Conservation (phyloP, 1,140 invertebrate genomes). For the Gryllus bimaculatus region DNA sequence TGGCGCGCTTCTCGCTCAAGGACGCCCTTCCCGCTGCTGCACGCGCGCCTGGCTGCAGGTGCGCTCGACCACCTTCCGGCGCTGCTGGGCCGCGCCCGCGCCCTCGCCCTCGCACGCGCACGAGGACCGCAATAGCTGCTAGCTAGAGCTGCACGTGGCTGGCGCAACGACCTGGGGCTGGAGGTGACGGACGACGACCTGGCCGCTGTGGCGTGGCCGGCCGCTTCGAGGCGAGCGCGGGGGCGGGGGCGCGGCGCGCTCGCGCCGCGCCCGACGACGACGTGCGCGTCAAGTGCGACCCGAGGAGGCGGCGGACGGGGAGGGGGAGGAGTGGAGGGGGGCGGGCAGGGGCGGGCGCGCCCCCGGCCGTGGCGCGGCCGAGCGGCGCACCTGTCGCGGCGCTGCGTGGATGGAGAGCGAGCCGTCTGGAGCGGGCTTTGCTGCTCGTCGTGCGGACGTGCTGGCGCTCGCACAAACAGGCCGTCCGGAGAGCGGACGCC, state of each 20-base stretch:
- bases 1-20: constrained; percentile 37
- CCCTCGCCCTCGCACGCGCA: constrained; percentile 26
- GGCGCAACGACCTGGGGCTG: constrained; percentile 36
- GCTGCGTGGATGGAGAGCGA: constrained; percentile 44
- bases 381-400: constrained; percentile 38
- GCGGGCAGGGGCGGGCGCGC: neutral
- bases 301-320: constrained; percentile 24
- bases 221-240: neutral
- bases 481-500: constrained; percentile 19
- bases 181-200: constrained; percentile 35
- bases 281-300: constrained; percentile 24
- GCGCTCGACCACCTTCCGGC: constrained; percentile 35
- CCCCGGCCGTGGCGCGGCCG: constrained; percentile 26
- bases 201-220: constrained; percentile 34
- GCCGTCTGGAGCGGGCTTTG: constrained; percentile 40
- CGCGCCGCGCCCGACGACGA: constrained; percentile 24
- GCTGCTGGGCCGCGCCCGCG: constrained; percentile 23
- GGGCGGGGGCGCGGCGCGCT: constrained; percentile 30
- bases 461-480: constrained; percentile 32
- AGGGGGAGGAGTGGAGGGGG: constrained; percentile 17
- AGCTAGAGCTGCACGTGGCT: constrained; percentile 34
- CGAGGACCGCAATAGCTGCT: constrained; percentile 31
- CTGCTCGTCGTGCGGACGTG: constrained; percentile 41
- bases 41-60: constrained; percentile 40
- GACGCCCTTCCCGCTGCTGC: constrained; percentile 41